Evolutionary conservation across 2,113 vertebrate species (phyloP).

Genomic region (Acrocephalus arundinaceus): DNA sequence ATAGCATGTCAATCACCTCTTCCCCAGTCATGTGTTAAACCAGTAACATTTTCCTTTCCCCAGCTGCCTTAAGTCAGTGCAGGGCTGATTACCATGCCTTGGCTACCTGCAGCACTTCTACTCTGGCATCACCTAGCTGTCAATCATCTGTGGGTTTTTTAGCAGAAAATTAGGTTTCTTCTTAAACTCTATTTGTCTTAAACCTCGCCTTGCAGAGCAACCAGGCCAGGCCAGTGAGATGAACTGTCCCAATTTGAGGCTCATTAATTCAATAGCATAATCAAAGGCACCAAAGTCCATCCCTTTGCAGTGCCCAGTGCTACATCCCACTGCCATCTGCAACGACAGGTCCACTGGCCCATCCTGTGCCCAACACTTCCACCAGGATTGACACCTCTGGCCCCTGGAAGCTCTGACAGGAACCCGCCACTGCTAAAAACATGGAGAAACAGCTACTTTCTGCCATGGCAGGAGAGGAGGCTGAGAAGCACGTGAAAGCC

Average conservation of each 20-base stretch:
- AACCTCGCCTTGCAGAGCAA: neutral
- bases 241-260: neutral
- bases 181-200: neutral
- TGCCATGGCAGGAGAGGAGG: accelerated
- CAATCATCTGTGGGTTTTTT: neutral
- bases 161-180: neutral
- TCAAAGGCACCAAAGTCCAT: neutral
- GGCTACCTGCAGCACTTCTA: neutral
- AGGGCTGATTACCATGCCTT: neutral
- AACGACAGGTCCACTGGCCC: neutral
- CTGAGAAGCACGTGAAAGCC: neutral
- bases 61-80: neutral
- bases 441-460: neutral
- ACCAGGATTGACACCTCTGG: no score
- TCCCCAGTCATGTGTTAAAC: neutral
- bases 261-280: neutral
- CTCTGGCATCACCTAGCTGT: neutral
- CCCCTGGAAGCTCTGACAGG: neutral
- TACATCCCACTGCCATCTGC: neutral
- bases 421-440: accelerated
- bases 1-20: neutral
- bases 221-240: accelerated
- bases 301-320: no score
- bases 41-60: neutral
- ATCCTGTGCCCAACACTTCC: accelerated